These are phyloP conservation scores for Hylaea fasciaria DNA, from an alignment of 2,888 invertebrate species.

Conservation along the genomic window DNA sequence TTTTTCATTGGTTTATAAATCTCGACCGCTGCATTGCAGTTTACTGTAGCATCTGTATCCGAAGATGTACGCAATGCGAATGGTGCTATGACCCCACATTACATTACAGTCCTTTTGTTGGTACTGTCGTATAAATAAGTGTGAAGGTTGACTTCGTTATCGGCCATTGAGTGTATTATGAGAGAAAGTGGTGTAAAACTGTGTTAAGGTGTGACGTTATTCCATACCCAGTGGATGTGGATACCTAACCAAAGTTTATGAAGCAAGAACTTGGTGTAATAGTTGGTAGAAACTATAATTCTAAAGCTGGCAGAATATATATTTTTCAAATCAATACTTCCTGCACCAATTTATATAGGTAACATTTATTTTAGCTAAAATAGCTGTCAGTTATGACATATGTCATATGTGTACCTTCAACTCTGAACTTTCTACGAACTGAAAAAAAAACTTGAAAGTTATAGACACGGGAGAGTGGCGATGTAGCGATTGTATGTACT, in stretches of 20 bases:
- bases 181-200: slow-evolving; percentile 14
- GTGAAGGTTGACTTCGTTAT: slow-evolving; percentile 30
- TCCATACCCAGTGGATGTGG: neutral
- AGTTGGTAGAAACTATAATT: too few relatives aligned
- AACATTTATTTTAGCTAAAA: too few relatives aligned
- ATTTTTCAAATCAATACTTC: too few relatives aligned
- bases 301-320: too few relatives aligned
- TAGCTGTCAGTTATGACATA: too few relatives aligned
- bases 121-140: slow-evolving; percentile 38
- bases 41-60: slow-evolving; percentile 34
- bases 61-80: slow-evolving; percentile 54
- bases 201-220: neutral
- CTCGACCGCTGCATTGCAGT: slow-evolving; percentile 1
- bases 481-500: too few relatives aligned
- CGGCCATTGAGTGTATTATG: slow-evolving; percentile 25
- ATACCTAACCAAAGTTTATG: neutral
- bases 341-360: too few relatives aligned
- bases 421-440: too few relatives aligned
- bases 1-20: neutral
- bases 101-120: slow-evolving; percentile 41
- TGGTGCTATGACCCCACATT: slow-evolving; percentile 53
- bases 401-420: too few relatives aligned
- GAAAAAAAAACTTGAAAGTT: too few relatives aligned
- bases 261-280: too few relatives aligned
- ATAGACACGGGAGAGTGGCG: too few relatives aligned